Evolutionary conservation across 2,888 invertebrate genomes (phyloP).

Genomic region (Altica lythri): DNA sequence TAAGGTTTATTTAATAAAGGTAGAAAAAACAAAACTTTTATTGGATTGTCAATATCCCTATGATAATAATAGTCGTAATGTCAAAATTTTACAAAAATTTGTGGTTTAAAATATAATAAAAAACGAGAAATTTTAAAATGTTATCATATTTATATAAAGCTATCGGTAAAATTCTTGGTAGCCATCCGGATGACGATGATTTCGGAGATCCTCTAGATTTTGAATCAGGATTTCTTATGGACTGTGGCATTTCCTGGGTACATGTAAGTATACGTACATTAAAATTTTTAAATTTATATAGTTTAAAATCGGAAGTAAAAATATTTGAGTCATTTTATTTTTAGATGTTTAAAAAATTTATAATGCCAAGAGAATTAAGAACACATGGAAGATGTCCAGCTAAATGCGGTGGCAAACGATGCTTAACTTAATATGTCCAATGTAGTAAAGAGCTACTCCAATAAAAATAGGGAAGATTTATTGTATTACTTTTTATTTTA

Average conservation of each 20-base stretch:
- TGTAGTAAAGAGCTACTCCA: too few species aligned
- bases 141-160: constrained; percentile 40
- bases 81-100: too few species aligned
- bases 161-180: constrained; percentile 44
- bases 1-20: too few species aligned
- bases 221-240: constrained; percentile 47
- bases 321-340: constrained; percentile 20
- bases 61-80: too few species aligned
- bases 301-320: constrained; percentile 6
- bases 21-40: too few species aligned
- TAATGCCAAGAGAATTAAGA: constrained; percentile 35
- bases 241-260: constrained; percentile 49
- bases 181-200: constrained; percentile 40
- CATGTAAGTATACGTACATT: constrained; percentile 37
- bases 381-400: constrained; percentile 9
- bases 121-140: too few species aligned
- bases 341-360: constrained; percentile 41
- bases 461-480: too few species aligned
- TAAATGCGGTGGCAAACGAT: constrained; percentile 8
- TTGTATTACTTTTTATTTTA: too few species aligned
- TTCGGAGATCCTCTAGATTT: constrained; percentile 48
- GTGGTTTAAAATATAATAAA: too few species aligned
- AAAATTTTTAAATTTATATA: constrained; percentile 1
- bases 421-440: constrained; percentile 1
- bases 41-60: too few species aligned